Base-by-base conservation (phyloP, 2,113 vertebrate genomes). In the Trematomus loennbergii region DNA sequence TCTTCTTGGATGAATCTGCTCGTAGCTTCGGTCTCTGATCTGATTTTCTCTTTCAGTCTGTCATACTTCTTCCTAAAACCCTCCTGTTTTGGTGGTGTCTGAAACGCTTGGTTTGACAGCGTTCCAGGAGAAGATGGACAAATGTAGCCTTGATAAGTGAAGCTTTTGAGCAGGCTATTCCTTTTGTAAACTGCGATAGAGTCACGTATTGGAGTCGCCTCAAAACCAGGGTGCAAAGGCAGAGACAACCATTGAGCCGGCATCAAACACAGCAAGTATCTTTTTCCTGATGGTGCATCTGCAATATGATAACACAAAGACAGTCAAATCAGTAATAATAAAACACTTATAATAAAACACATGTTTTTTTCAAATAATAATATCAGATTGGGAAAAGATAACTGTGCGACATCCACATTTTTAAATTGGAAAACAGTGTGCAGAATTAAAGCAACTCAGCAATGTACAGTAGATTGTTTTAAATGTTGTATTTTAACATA, bases 1-100 rank as follows among this genome's bases (percentile, higher is more conserved):
- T 29, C 9, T 5, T 45, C 69, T 20, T 16, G 8, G 5, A 17
- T 10, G 20, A 53, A 20, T 18, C 63, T 12, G 16, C 2, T 3
- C 45, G 0, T 2, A 64, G 43, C 59, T 18, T 36, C 18, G 4
- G 43, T 46, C 45, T 29, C 25, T 0, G 17, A 52, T 16, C 12
- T 17, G 0, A 82, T 43, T 17, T 53, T 62, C 45, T 72, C n/a
- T n/a, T 1, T 15, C 9, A 80, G 66, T 12, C 0, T 18, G 12
- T 1, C 1, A 20, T 36, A 20, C 0, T 33, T 75, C 13, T 1
- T 0, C 0, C 3, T 0, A 1, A 29, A 9, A 0, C 3, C 29
- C 0, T 7, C 0, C 9, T 2, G 0, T 2, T 7, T 43, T 1
- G 33, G 49, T 3, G 33, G 36, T 20, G 1, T 36, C 17, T 7